Percentiles rank a stretch among this genome's conserved stretches.
Conservation (phyloP, 2,113 vertebrate species). For the Colaptes auratus region DNA sequence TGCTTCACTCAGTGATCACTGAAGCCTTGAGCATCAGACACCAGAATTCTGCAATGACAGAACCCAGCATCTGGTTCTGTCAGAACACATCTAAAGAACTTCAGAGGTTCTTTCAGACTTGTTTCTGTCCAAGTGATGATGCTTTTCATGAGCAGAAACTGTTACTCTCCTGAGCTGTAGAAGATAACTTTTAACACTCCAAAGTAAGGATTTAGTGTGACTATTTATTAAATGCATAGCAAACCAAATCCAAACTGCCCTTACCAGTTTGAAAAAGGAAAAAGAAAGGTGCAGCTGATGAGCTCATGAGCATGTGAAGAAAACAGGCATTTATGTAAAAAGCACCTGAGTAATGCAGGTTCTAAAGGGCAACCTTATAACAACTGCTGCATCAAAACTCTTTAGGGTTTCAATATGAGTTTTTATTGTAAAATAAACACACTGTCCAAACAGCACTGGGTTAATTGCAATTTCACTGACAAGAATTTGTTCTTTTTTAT, state of each 20-base stretch:
- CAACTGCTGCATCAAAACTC: neutral
- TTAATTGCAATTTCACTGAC: neutral
- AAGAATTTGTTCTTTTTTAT: neutral
- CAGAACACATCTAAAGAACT: neutral
- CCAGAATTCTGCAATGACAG: neutral
- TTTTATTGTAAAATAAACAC: neutral
- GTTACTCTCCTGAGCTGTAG: neutral
- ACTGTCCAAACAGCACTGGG: neutral
- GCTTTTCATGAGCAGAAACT: neutral
- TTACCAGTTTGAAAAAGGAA: neutral
- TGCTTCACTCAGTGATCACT: neutral
- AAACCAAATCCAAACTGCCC: neutral
- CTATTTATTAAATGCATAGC: neutral
- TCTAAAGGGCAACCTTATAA: neutral
- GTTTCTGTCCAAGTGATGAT: neutral
- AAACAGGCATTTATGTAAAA: neutral
- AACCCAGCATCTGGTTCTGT: neutral
- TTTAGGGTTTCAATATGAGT: neutral
- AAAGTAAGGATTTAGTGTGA: neutral
- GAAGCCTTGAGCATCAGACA: neutral
- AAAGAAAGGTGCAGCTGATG: neutral
- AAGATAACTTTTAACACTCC: neutral
- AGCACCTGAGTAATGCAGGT: rapidly evolving
- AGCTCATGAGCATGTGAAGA: neutral
- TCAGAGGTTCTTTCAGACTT: neutral